phyloP scores from a whole-genome alignment of 2,113 vertebrate genomes.

The Plotosus lineatus region DNA sequence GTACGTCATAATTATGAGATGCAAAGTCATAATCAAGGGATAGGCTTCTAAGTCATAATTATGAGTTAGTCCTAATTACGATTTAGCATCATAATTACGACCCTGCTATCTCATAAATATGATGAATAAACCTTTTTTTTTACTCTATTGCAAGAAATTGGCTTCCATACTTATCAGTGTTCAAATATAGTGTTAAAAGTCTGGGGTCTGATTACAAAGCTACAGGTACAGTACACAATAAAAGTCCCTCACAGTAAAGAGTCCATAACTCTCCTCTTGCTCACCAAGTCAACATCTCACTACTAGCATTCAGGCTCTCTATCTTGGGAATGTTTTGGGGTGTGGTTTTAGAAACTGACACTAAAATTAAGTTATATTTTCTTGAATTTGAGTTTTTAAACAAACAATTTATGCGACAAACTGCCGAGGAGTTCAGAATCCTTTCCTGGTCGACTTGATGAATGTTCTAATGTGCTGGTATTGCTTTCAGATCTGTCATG shows the following conservation, averaged over 20 bases:
- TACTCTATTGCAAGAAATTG: no score
- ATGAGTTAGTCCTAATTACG: no score
- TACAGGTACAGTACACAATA: neutral
- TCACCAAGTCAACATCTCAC: neutral
- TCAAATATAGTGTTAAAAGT: neutral
- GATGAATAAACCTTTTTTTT: no score
- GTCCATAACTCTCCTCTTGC: neutral
- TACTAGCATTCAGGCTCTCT: neutral
- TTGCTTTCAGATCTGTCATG: conserved; percentile 1
- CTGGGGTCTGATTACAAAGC: neutral
- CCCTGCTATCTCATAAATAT: no score
- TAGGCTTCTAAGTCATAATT: no score
- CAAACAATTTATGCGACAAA: neutral
- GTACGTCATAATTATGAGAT: no score
- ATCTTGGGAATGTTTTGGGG: neutral
- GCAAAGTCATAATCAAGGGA: no score
- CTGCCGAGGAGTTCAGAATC: neutral
- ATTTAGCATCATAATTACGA: no score
- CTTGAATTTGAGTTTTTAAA: neutral
- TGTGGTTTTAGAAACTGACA: neutral
- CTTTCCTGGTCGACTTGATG: neutral
- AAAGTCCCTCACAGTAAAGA: neutral
- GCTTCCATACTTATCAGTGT: neutral
- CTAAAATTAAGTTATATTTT: neutral
- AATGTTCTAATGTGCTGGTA: neutral